These are phyloP conservation scores for Cichlasoma orientale DNA, from an alignment of 2,797 vertebrate species.

Conservation along the genomic window DNA sequence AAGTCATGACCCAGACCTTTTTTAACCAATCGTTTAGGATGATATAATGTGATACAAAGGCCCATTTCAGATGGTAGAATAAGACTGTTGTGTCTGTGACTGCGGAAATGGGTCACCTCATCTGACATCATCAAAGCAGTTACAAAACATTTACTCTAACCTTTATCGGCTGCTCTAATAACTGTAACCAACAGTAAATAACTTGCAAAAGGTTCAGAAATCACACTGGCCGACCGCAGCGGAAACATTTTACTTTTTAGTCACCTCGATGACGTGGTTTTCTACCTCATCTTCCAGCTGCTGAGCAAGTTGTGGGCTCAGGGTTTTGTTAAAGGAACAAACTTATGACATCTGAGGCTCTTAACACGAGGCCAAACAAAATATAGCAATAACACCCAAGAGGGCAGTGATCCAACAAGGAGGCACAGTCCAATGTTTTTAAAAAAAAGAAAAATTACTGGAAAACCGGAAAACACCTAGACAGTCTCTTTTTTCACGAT, in stretches of 20 bases:
- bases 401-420: constrained; percentile 24
- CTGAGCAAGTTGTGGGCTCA: not conserved
- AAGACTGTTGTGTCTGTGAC: constrained; percentile 61
- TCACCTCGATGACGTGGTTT: not conserved
- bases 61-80: constrained; percentile 60
- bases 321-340: constrained; percentile 14
- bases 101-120: constrained; percentile 55
- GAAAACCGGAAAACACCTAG: constrained; percentile 12
- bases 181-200: constrained; percentile 24
- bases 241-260: constrained; percentile 3
- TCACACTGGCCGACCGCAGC: not conserved
- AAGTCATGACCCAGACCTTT: constrained; percentile 35
- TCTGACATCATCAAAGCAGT: constrained; percentile 47
- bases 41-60: constrained; percentile 70
- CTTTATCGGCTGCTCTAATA: constrained; percentile 30
- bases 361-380: constrained; percentile 30
- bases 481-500: constrained; percentile 5
- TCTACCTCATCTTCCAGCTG: constrained; percentile 2
- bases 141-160: constrained; percentile 51
- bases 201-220: constrained; percentile 8
- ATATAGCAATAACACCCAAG: constrained; percentile 29
- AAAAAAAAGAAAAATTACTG: constrained; percentile 3
- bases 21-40: constrained; percentile 42
- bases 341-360: constrained; percentile 43
- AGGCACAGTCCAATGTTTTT: constrained; percentile 16